A percentile compares a stretch with the other conserved stretches of the same genome.
Conservation (phyloP, 2,113 vertebrate species). For the Strix uralensis region DNA sequence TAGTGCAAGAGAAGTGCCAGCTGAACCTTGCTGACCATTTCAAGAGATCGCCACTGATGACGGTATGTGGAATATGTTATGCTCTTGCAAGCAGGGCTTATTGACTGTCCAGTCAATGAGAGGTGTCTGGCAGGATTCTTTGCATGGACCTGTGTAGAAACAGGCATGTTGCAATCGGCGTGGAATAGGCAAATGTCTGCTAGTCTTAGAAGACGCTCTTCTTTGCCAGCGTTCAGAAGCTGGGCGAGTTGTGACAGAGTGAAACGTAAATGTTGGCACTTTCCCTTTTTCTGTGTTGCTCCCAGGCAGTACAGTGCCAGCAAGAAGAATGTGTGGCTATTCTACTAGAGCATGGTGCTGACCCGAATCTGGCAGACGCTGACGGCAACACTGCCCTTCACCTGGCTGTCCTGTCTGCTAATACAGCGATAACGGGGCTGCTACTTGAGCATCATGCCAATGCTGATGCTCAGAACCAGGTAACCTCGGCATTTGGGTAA, state of each 20-base stretch:
- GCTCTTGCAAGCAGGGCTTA: background rate
- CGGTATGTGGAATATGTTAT: constrained; percentile 68
- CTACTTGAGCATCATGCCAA: constrained; percentile 75
- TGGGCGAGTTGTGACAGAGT: background rate
- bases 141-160: background rate
- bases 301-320: constrained; percentile 82
- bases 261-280: background rate
- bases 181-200: too few species aligned
- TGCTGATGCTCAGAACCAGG: constrained; percentile 81
- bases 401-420: constrained; percentile 74
- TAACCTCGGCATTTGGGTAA: background rate
- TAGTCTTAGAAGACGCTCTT: background rate
- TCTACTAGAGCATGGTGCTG: constrained; percentile 80
- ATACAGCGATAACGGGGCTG: constrained; percentile 59
- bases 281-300: background rate
- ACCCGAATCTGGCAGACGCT: constrained; percentile 77
- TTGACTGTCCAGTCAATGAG: background rate
- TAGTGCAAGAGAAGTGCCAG: constrained; percentile 80
- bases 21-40: constrained; percentile 81
- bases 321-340: constrained; percentile 76
- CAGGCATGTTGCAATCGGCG: rapidly evolving
- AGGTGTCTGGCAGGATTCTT: background rate
- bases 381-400: constrained; percentile 83
- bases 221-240: background rate
- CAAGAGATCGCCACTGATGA: constrained; percentile 80